These are phyloP conservation scores for Actenoides hombroni DNA, from an alignment of 2,113 vertebrate genomes.

Conservation along the genomic window DNA sequence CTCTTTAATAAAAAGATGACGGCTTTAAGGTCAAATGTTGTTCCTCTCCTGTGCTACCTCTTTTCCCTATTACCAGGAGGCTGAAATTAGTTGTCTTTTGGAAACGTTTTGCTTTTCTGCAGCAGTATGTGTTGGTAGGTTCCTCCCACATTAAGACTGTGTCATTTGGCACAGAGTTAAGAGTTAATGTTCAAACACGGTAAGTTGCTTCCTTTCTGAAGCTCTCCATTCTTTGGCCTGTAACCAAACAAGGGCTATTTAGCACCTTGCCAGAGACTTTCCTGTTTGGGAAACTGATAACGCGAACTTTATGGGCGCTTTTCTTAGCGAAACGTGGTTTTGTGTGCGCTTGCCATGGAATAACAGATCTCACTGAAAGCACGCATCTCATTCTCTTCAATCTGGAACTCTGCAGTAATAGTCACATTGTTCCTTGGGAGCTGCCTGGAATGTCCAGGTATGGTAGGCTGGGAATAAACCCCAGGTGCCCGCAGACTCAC, in stretches of 20 bases:
- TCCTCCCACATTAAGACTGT: slow-evolving; percentile 27
- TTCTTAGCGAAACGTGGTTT: not conserved
- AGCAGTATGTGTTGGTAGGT: not conserved
- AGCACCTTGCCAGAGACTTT: slow-evolving; percentile 38
- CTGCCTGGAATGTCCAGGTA: not conserved
- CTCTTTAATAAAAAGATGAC: not conserved
- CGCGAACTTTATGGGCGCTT: not conserved
- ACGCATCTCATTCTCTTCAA: not conserved
- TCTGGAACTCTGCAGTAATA: not conserved
- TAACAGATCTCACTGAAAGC: not conserved
- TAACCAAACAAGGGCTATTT: slow-evolving; percentile 57
- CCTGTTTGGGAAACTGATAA: slow-evolving; percentile 47
- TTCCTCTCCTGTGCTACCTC: not conserved
- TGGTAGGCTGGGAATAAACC: not conserved
- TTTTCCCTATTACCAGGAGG: not conserved
- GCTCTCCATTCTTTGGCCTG: not conserved
- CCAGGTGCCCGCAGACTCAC: not conserved
- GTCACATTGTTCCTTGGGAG: not conserved
- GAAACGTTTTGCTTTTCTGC: not conserved
- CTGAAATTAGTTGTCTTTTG: not conserved
- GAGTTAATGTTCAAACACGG: not conserved
- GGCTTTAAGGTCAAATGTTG: not conserved
- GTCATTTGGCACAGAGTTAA: slow-evolving; percentile 40
- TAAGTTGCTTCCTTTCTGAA: slow-evolving; percentile 11
- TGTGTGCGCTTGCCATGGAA: not conserved